A percentile compares a stretch with the other conserved stretches of the same genome.
phyloP scores from a whole-genome alignment of 1,140 invertebrate genomes.

The Pseudoatta argentina region DNA sequence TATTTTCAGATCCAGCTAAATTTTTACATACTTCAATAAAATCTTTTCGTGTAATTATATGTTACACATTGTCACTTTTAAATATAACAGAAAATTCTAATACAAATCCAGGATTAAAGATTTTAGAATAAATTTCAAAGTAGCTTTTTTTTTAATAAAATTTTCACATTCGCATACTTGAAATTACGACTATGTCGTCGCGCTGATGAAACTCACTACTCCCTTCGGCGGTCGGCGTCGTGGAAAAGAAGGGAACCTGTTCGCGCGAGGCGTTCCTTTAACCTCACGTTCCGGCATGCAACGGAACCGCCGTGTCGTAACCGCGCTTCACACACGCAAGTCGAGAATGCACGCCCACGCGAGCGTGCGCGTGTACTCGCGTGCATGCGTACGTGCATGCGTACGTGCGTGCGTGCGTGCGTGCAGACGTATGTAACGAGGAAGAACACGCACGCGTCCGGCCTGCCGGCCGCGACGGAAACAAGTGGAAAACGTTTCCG shows the following conservation, averaged over 20 bases:
- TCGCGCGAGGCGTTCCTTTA: constrained; percentile 56
- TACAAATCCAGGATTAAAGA: background rate
- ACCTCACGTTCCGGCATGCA: constrained; percentile 61
- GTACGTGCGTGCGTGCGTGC: background rate
- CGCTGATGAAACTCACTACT: constrained; percentile 26
- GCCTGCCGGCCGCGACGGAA: constrained; percentile 21
- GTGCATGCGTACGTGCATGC: background rate
- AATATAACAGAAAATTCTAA: background rate
- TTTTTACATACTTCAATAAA: too few species aligned
- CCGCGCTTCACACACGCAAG: constrained; percentile 1
- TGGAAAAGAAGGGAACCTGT: constrained; percentile 59
- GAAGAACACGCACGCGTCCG: constrained; percentile 46
- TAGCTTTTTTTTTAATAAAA: background rate
- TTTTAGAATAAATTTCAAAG: background rate
- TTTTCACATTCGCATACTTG: background rate
- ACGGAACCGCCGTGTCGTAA: constrained; percentile 62
- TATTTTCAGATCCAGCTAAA: too few species aligned
- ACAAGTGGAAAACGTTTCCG: constrained; percentile 51
- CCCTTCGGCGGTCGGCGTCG: constrained; percentile 37
- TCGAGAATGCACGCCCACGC: constrained; percentile 13
- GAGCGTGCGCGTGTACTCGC: background rate
- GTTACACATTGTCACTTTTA: background rate
- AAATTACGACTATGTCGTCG: constrained; percentile 45
- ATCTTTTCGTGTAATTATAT: too few species aligned
- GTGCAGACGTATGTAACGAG: constrained; percentile 13